Base-by-base conservation (phyloP, 1,140 invertebrate species). In the Druon quercuslanigerum region DNA sequence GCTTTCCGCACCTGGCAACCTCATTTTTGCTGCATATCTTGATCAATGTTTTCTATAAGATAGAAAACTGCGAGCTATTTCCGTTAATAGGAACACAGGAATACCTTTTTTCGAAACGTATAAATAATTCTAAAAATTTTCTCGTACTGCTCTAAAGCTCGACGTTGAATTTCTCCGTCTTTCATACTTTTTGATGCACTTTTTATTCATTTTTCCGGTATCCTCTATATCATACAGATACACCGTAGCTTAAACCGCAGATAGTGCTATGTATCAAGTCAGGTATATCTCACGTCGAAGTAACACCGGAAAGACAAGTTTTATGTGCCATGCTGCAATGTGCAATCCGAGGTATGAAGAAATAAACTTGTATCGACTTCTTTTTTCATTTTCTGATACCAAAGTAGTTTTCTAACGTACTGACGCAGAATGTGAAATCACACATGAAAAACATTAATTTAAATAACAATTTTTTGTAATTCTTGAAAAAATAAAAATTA, bases 171-270 rank as follows among this genome's bases (percentile, higher is more conserved):
- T 16, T n/a, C 40, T 74, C 20, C 33, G 20, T 51, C 51, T 75
- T 75, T 50, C 16, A 75, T 70, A 50, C 19, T 75, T 19, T 66
- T 75, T 52, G 50, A 66, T 51, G 17, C 20, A 50, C 51, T 51
- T 74, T 50, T 60, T 33, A 54, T 57, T 57, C 57, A n/a, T 52
- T 56, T 20, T 57, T 52, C 5, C 17, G 17, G 19, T 25, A 14
- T 33, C 4, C 19, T 19, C 51, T 40, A 25, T 54, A 54, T 54
- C 52, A 17, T 54, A 46, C 40, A 33, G 40, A 46, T 46, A 20
- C 8, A 57, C 25, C 8, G 17, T 12, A 25, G 12, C 56, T 57
- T 25, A 57, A 17, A 57, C 8, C 56, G 19, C 11, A 8, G 19
- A 57, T 57, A 57, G 56, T 57, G 56, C 56, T 25, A 57, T 57